These are phyloP conservation scores for Noctua janthina DNA, from an alignment of 2,888 invertebrate genomes.

Conservation along the genomic window DNA sequence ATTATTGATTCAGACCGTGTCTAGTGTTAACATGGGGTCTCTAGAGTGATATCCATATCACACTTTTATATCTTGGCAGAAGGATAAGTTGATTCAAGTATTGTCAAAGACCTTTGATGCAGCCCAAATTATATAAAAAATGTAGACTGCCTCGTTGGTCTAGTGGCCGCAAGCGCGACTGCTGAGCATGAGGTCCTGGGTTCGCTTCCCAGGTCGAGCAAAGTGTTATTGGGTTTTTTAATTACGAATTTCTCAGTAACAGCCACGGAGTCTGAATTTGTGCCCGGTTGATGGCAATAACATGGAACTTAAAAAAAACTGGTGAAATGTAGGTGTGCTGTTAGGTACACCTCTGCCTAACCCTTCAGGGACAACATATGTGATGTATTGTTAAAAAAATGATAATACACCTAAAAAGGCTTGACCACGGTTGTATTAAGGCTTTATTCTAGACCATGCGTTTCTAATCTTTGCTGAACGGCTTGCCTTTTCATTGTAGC, in stretches of 20 bases:
- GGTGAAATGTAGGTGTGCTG: too few relatives aligned
- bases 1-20: constrained; percentile 4
- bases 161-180: neutral
- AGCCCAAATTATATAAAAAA: neutral
- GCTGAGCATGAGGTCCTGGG: neutral
- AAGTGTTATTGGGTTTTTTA: neutral
- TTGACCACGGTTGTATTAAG: neutral
- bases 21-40: too few relatives aligned
- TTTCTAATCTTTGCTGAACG: neutral
- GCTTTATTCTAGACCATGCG: neutral
- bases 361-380: too few relatives aligned
- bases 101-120: neutral
- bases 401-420: neutral
- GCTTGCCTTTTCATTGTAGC: neutral
- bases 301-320: too few relatives aligned
- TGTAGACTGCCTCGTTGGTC: too few relatives aligned
- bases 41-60: neutral
- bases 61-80: neutral
- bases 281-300: too few relatives aligned
- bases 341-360: too few relatives aligned
- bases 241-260: neutral
- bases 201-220: neutral
- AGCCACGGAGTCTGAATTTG: too few relatives aligned
- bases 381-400: too few relatives aligned
- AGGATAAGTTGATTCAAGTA: neutral